Evolutionary conservation across 2,797 vertebrate species (phyloP), one percentile per base, ranked within the genome.

Genomic region (Margarornis squamiger): DNA sequence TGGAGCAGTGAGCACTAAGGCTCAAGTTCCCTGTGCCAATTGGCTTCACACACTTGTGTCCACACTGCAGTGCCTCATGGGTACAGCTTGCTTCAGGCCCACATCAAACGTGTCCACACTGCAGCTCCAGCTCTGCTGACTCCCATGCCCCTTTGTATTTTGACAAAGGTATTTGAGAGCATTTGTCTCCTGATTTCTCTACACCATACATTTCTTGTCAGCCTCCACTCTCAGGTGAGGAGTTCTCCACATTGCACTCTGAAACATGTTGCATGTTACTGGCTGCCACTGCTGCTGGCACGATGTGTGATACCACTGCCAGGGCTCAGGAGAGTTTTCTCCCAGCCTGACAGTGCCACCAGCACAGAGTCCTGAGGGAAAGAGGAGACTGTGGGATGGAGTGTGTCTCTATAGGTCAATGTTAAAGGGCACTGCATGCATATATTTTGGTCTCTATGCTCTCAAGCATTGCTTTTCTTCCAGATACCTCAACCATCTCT

Each of bases 251-350:
- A 4, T 29, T 71, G 61, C 29, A 9, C 21, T 9, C 39, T 45
- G 36, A 65, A 77, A 63, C 24, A 29, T 0, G 0, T 38, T 59
- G 27, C 23, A 3, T 6, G 55, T 54, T 41, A 27, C 36, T 18
- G 54, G n/a, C 71, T 88, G 55, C 24, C 26, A 8, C 49, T 71
- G 22, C 24, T 75, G 74, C 43, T 92, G 93, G 52, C 27, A 16
- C 0, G 19, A 41, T 26, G 45, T 52, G 45, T 67, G 73, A 79
- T 39, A n/a, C 21, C 68, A 65, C 34, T 72, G 41, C 8, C n/a
- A 45, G 52, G 57, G 24, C 49, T 57, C 23, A 8, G 30, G 23
- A 70, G n/a, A 72, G 19, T 39, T 86, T 68, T 80, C 46, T 72
- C 8, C 36, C n/a, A 27, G 68, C 10, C 29, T 71, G 26, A 34